A percentile compares a stretch with the other conserved stretches of the same genome.
Evolutionary conservation across 2,113 vertebrate species (phyloP).

Genomic region (Daboia siamensis): DNA sequence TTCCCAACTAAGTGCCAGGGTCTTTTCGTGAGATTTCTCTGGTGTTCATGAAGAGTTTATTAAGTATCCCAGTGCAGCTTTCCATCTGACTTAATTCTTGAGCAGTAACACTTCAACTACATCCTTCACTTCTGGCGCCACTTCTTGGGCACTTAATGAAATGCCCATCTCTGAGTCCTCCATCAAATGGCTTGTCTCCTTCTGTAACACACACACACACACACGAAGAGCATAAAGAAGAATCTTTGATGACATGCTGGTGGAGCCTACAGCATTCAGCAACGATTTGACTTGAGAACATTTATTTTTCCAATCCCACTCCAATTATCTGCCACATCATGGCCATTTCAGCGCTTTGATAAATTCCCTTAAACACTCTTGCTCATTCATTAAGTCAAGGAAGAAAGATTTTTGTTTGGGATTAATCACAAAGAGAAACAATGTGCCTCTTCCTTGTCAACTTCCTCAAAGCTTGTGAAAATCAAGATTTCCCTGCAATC

Average conservation of each 20-base stretch:
- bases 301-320: not conserved
- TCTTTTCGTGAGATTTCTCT: not conserved
- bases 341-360: not conserved
- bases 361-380: not conserved
- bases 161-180: not conserved
- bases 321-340: not conserved
- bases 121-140: not conserved
- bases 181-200: not conserved
- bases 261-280: not conserved
- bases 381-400: not conserved
- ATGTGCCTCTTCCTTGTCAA: not conserved
- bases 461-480: not conserved
- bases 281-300: not conserved
- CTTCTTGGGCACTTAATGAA: not conserved
- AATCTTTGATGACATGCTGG: not conserved
- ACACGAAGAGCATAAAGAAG: not conserved
- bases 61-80: not conserved
- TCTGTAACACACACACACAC: not conserved
- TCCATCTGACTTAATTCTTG: not conserved
- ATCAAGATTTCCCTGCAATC: not conserved
- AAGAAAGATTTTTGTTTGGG: not conserved
- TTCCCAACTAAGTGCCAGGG: not conserved
- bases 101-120: not conserved
- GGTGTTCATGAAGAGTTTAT: not conserved
- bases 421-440: not conserved